phyloP scores from a whole-genome alignment of 2,888 invertebrate species.

The Aromia moschata region DNA sequence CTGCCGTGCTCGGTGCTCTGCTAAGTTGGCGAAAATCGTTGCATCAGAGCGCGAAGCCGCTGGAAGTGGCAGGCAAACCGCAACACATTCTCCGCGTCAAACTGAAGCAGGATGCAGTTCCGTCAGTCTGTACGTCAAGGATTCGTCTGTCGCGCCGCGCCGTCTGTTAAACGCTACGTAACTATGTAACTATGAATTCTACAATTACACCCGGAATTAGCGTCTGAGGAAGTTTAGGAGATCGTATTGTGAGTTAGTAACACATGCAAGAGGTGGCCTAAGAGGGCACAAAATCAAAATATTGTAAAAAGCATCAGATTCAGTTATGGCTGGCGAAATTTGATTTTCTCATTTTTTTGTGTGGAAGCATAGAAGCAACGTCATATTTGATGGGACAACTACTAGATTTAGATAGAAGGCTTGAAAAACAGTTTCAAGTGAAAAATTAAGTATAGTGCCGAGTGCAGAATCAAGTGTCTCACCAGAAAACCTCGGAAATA shows the following conservation, averaged over 20 bases:
- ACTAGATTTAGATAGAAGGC: no score
- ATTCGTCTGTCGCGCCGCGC: constrained; percentile 30
- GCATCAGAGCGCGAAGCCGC: constrained; percentile 21
- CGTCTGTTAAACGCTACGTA: constrained; percentile 31
- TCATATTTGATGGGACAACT: no score
- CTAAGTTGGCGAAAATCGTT: constrained; percentile 24
- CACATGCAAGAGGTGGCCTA: no score
- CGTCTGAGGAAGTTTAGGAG: neutral
- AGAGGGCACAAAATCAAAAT: neutral
- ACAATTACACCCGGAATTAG: neutral
- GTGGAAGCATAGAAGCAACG: no score
- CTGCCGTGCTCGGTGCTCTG: constrained; percentile 27
- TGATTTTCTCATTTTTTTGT: no score
- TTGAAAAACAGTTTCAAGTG: no score
- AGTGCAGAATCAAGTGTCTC: no score
- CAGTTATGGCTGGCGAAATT: no score
- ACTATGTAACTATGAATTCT: constrained; percentile 20
- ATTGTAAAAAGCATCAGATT: neutral
- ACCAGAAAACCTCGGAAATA: no score
- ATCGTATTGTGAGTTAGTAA: neutral
- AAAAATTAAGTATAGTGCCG: no score
- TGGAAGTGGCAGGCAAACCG: constrained; percentile 26
- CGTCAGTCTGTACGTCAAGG: constrained; percentile 33
- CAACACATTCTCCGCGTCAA: constrained; percentile 33
- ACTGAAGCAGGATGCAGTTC: constrained; percentile 30